Evolutionary conservation across 2,888 invertebrate species (phyloP).

Genomic region (Pterobdella sp.): DNA sequence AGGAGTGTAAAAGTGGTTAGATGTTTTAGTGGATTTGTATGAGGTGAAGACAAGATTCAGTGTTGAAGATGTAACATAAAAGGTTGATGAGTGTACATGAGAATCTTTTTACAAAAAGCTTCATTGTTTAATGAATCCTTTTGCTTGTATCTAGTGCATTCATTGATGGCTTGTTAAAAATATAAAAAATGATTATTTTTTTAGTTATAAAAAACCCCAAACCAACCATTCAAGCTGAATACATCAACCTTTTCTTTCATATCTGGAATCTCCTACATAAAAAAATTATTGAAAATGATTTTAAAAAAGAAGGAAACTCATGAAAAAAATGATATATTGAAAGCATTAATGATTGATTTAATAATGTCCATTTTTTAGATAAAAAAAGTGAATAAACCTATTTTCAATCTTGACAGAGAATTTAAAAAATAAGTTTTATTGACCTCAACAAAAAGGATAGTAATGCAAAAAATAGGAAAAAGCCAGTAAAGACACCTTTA

Average conservation of each 20-base stretch:
- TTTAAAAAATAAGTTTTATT: too few species aligned
- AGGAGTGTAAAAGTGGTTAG: too few species aligned
- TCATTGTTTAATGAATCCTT: too few species aligned
- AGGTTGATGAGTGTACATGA: too few species aligned
- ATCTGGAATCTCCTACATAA: background rate
- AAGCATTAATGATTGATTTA: background rate
- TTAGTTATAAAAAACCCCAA: background rate
- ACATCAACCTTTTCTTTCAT: background rate
- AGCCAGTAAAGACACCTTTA: constrained; percentile 3
- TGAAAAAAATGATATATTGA: background rate
- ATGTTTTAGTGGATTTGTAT: too few species aligned
- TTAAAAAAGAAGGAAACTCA: background rate
- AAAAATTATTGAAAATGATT: background rate
- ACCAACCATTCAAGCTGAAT: constrained; percentile 10
- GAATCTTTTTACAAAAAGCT: too few species aligned
- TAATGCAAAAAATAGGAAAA: background rate
- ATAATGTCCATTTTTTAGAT: background rate
- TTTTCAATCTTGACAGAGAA: too few species aligned
- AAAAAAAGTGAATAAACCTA: too few species aligned
- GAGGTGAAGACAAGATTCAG: background rate
- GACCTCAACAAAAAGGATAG: too few species aligned
- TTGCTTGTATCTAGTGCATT: too few species aligned
- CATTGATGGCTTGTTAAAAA: too few species aligned
- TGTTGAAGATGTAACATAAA: background rate
- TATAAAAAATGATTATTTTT: too few species aligned